Conservation (phyloP, 64 coral and sea anemone genomes). For the Pocillopora damicornis region DNA sequence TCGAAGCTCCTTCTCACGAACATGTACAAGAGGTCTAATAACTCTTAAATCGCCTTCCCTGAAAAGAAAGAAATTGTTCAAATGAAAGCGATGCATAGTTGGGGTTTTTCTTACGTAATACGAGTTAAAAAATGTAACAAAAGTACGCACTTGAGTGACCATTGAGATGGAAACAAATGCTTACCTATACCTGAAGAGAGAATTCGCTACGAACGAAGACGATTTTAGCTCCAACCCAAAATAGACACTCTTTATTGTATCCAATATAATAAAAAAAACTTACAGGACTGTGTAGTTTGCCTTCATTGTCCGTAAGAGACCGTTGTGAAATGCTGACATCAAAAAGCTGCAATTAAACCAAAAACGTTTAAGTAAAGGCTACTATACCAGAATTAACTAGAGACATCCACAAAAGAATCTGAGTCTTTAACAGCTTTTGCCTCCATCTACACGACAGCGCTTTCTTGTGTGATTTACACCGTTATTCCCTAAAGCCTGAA, state of each 20-base stretch:
- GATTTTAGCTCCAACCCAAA: too few species aligned
- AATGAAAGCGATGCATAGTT: not conserved
- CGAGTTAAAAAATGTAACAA: too few species aligned
- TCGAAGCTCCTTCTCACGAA: constrained; percentile 90
- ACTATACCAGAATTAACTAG: not conserved
- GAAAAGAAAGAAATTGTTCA: not conserved
- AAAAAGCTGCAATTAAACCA: constrained; percentile 66
- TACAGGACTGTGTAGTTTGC: constrained; percentile 91
- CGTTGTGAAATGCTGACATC: constrained; percentile 99
- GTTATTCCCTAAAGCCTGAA: too few species aligned
- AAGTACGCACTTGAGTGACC: too few species aligned
- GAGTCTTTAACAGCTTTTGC: too few species aligned
- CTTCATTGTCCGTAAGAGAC: constrained; percentile 93
- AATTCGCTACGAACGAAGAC: too few species aligned
- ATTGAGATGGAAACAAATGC: too few species aligned
- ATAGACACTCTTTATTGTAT: too few species aligned
- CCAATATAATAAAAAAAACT: not conserved
- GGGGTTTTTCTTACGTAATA: too few species aligned
- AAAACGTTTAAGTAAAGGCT: not conserved
- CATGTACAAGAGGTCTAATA: constrained; percentile 89
- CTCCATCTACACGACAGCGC: too few species aligned
- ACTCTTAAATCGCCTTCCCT: constrained; percentile 94
- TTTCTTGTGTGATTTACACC: too few species aligned
- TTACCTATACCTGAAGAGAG: too few species aligned
- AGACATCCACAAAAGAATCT: not conserved